These are phyloP conservation scores for Eriocheir sinensis DNA, from an alignment of 1,140 invertebrate genomes.

Conservation along the genomic window DNA sequence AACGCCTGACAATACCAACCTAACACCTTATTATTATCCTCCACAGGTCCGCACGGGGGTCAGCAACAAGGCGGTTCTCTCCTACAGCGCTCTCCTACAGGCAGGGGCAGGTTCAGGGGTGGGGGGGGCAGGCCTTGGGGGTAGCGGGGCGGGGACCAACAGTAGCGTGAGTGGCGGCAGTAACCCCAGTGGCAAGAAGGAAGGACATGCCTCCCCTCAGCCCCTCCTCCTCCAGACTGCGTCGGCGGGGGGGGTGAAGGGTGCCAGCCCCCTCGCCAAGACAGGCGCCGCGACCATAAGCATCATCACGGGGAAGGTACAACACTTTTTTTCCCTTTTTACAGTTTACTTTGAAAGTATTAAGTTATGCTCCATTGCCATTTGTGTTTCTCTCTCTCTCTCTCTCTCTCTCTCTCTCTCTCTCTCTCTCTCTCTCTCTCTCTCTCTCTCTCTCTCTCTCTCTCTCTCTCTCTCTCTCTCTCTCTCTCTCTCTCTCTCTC, in stretches of 20 bases:
- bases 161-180: background rate
- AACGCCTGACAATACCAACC: no score
- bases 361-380: no score
- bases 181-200: conserved; percentile 33
- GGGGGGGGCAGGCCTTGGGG: background rate
- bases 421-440: no score
- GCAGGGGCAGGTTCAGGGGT: conserved; percentile 41
- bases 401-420: no score
- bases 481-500: no score
- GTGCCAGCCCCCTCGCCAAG: conserved; percentile 53
- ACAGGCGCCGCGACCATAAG: conserved; percentile 58
- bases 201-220: conserved; percentile 24
- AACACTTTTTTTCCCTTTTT: no score
- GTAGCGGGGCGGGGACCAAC: background rate
- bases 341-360: no score
- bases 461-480: no score
- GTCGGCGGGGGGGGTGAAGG: conserved; percentile 44
- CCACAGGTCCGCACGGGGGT: conserved; percentile 64
- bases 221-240: conserved; percentile 62
- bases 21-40: background rate
- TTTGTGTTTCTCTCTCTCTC: no score
- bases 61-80: conserved; percentile 68
- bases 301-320: conserved; percentile 74
- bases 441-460: no score
- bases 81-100: conserved; percentile 66